Base-by-base conservation (phyloP, 2,888 invertebrate species). In the Acheta domesticus region DNA sequence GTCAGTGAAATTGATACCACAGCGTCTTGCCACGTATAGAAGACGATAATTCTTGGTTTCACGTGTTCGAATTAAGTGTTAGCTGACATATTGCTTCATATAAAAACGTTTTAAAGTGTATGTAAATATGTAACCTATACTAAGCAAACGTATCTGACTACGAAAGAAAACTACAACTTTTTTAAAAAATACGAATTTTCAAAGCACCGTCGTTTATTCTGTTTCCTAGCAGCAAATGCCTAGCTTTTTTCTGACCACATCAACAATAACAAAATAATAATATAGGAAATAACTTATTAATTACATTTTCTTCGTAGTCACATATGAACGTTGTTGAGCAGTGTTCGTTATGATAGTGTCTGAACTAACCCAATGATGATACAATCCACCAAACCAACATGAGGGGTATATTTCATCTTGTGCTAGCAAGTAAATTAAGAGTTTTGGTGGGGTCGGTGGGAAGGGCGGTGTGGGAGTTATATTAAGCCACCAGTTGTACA, bases 371-470 rank as follows among this genome's bases (percentile, higher is more conserved):
- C n/a, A 62, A 14, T 19, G 14, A 62, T 62, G 62, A 62, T 62
- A n/a, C 62, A 62, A n/a, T 62, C 62, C 62, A 62, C 62, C 62
- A 62, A 62, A 62, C 62, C 14, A 14, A n/a, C 62, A 14, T n/a
- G 62, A 19, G 62, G 62, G 62, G 62, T n/a, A 62, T 62, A 62
- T n/a, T 62, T 62, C 62, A 62, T 62, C 62, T 77, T 77, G 77
- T 77, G 77, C 77, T 77, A 77, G 77, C 48, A 77, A 12, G 77
- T 77, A 77, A 77, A 48, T 12, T 77, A 23, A 49, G 50, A 77
- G 77, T 49, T 77, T 36, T 48, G 50, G 49, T n/a, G 50, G 50
- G 36, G 77, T 48, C 50, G 77, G 77, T 77, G 77, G 77, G 48
- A 49, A 21, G 77, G 20, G 77, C 48, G 11, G 77, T 48, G 48